Base-by-base conservation (phyloP, 2,797 vertebrate genomes). In the Thaleichthys pacificus region DNA sequence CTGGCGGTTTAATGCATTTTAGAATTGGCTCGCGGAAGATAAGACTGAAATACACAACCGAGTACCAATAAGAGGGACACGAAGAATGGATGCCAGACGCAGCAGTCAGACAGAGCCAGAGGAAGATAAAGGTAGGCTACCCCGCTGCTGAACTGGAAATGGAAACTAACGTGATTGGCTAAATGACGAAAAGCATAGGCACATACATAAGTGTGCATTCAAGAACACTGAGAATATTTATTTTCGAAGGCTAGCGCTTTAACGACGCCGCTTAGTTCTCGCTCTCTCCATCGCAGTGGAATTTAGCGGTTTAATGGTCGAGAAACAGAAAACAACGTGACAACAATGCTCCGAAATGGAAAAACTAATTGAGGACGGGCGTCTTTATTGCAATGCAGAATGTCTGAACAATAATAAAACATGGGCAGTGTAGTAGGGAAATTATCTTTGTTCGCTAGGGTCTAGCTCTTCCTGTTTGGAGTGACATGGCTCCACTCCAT, bases 381-480 rank as follows among this genome's bases (percentile, higher is more conserved):
- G 14, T 61, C 21, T 61, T 26, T 61, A 61, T 61, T 9, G 51
- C 19, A n/a, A n/a, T 7, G 51, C 51, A 19, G 51, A 56, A 56
- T n/a, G 51, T n/a, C 51, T 56, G 19, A 56, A 56, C 15, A n/a
- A 11, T 56, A 19, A 56, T n/a, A 17, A 56, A 56, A n/a, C 51
- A 56, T n/a, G 19, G 51, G 19, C 4, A 17, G 51, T 51, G 12
- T 56, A n/a, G 17, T 1, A n/a, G 51, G 24, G 12, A 47, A 24
- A 17, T 17, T 1, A 28, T 26, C 21, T 28, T 66, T 24, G 6
- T 19, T 67, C 24, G 24, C 63, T 22, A 32, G 28, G 14, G 6
- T 56, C 15, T 56, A n/a, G 74, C 49, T 74, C 62, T 35, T 3
- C 67, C 5, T 69, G 11, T 63, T 79, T 72, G 77, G 61, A 60